Evolutionary conservation across 2,797 vertebrate genomes (phyloP).

Genomic region (Meriones psammophilus): DNA sequence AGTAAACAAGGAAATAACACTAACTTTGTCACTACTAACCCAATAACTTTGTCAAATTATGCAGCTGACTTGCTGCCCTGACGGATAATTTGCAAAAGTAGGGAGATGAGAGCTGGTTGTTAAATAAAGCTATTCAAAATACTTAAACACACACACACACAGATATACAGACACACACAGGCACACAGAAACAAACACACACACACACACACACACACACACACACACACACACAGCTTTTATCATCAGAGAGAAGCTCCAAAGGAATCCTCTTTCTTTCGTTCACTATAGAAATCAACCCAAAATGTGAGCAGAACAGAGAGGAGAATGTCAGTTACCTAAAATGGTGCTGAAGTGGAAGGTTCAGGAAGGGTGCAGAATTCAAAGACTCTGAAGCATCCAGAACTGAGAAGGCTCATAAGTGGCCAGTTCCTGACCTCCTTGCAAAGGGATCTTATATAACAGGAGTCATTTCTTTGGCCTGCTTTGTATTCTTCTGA

Average conservation of each 20-base stretch:
- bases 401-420: not conserved
- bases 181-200: not conserved
- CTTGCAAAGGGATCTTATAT: slow-evolving; percentile 11
- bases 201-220: not conserved
- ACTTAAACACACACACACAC: not conserved
- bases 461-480: slow-evolving; percentile 45
- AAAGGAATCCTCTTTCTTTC: not conserved
- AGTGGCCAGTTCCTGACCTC: slow-evolving; percentile 46
- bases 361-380: slow-evolving; percentile 17
- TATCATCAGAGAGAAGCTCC: slow-evolving; percentile 38
- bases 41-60: slow-evolving; percentile 58
- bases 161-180: too few relatives aligned
- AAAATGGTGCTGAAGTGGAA: slow-evolving; percentile 54
- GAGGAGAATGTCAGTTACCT: not conserved
- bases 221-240: not conserved
- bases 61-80: slow-evolving; percentile 21
- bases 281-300: slow-evolving; percentile 35
- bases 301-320: slow-evolving; percentile 27
- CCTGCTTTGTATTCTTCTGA: slow-evolving; percentile 44
- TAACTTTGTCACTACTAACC: not conserved
- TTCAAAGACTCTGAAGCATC: slow-evolving; percentile 71
- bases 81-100: slow-evolving; percentile 63
- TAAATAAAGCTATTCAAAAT: slow-evolving; percentile 54
- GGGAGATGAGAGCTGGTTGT: slow-evolving; percentile 2
- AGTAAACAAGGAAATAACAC: not conserved